These are phyloP conservation scores for Cnemophilus loriae DNA, from an alignment of 2,113 vertebrate species.

Conservation along the genomic window DNA sequence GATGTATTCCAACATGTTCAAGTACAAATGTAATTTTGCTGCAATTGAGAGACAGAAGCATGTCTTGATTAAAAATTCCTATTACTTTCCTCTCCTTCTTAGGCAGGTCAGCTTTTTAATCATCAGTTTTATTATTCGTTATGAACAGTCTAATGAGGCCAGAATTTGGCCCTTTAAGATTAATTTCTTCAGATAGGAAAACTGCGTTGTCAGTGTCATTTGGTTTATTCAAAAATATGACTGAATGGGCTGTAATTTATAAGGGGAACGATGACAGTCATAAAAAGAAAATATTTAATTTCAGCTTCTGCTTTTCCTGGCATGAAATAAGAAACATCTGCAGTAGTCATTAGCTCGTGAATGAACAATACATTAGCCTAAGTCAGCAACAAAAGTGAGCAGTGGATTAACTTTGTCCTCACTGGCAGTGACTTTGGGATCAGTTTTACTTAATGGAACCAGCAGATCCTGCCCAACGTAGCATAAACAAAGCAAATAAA, in stretches of 20 bases:
- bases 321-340: conserved; percentile 52
- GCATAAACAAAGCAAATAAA: neutral
- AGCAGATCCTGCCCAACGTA: neutral
- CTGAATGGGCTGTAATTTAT: conserved; percentile 51
- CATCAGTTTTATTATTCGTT: neutral
- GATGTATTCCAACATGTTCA: neutral
- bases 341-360: conserved; percentile 42
- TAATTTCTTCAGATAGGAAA: conserved; percentile 55
- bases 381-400: neutral
- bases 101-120: conserved; percentile 29
- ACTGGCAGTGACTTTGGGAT: neutral
- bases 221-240: conserved; percentile 59
- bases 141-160: conserved; percentile 46
- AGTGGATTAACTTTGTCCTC: conserved; percentile 13
- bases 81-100: neutral
- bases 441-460: neutral
- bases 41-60: neutral
- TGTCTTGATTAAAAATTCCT: conserved; percentile 18
- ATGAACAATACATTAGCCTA: conserved; percentile 20
- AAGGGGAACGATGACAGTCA: conserved; percentile 37
- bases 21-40: neutral
- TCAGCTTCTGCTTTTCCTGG: conserved; percentile 54
- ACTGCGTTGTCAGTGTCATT: conserved; percentile 42
- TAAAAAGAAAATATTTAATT: conserved; percentile 66
- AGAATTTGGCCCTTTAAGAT: conserved; percentile 46